Evolutionary conservation across 2,888 invertebrate genomes (phyloP).

Genomic region (Drosophila heteroneura): DNA sequence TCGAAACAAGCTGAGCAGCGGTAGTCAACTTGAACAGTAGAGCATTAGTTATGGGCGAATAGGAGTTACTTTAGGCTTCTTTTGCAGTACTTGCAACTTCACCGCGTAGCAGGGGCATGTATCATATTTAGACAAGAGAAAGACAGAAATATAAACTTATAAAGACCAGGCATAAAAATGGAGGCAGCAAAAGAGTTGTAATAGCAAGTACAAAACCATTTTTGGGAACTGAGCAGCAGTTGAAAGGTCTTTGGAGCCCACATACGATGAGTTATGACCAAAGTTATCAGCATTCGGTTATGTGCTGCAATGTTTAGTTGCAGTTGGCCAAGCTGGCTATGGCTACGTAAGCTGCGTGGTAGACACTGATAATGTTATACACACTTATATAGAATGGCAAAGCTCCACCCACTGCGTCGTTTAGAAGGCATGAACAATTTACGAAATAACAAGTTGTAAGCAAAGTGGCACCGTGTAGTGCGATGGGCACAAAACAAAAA

Average conservation of each 20-base stretch:
- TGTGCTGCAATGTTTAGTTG: slow-evolving; percentile 42
- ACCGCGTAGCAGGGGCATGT: slow-evolving; percentile 51
- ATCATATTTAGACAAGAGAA: slow-evolving; percentile 77
- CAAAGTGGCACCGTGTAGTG: slow-evolving; percentile 8
- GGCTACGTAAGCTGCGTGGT: slow-evolving; percentile 33
- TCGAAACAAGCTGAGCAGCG: slow-evolving; percentile 68
- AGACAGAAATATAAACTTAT: slow-evolving; percentile 77
- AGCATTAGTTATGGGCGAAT: slow-evolving; percentile 48
- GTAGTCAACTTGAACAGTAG: slow-evolving; percentile 62
- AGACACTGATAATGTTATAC: slow-evolving; percentile 62
- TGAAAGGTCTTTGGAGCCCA: slow-evolving; percentile 69
- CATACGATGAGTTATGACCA: slow-evolving; percentile 73
- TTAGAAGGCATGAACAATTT: slow-evolving; percentile 39
- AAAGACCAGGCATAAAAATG: slow-evolving; percentile 56
- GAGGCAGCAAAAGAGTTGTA: slow-evolving; percentile 27
- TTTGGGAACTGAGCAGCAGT: slow-evolving; percentile 74
- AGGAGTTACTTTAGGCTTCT: slow-evolving; percentile 25
- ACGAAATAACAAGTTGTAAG: slow-evolving; percentile 39
- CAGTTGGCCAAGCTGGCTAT: slow-evolving; percentile 14
- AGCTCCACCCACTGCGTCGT: slow-evolving; percentile 1
- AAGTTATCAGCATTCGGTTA: slow-evolving; percentile 68
- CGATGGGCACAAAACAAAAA: slow-evolving; percentile 36
- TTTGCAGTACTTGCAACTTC: slow-evolving; percentile 57
- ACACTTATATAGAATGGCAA: slow-evolving; percentile 20
- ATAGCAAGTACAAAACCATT: slow-evolving; percentile 54